Evolutionary conservation across 2,888 invertebrate genomes (phyloP), one percentile per base, ranked within the genome.

Genomic region (Perizoma affinitatum): DNA sequence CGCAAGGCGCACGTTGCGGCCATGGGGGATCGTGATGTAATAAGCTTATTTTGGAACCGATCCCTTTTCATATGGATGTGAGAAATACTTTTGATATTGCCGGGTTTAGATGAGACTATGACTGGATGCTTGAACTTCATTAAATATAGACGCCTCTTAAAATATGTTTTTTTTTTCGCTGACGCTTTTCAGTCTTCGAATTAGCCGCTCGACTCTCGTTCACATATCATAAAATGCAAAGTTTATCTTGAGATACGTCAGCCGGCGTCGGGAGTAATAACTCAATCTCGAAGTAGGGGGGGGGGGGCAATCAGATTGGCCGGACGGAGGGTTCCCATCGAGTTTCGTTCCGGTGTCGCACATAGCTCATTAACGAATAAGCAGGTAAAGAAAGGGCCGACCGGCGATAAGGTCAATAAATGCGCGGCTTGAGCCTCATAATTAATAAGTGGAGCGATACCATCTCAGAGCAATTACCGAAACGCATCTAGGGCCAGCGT

Each of bases 321-420:
- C 59, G 67, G 67, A 65, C 67, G 67, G 64, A 63, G 69, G 67
- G 78, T 79, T 82, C 83, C 79, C 82, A 79, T 71, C 77, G 70
- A 71, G 72, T 69, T 71, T 66, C 85, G 86, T 87, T 87, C 82
- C 86, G 86, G 78, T 76, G 78, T 70, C 75, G 79, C 79, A 70
- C 78, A 78, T 78, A 73, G 78, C 86, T 87, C 84, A 84, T 88
- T 86, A 86, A 82, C 82, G 81, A 80, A 76, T 78, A 79, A 80
- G 75, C 79, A 78, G 78, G 82, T 54, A 67, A 57, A 79, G 85
- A 83, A 83, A 81, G 86, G 84, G 83, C 78, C 78, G 74, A 83
- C 88, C 88, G 89, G 90, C 88, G 89, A 90, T 90, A 89, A 84
- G 88, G 87, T 87, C 88, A 86, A 88, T 90, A 89, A 89, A 87